phyloP scores from a whole-genome alignment of 2,113 vertebrate species.

The Columba livia region DNA sequence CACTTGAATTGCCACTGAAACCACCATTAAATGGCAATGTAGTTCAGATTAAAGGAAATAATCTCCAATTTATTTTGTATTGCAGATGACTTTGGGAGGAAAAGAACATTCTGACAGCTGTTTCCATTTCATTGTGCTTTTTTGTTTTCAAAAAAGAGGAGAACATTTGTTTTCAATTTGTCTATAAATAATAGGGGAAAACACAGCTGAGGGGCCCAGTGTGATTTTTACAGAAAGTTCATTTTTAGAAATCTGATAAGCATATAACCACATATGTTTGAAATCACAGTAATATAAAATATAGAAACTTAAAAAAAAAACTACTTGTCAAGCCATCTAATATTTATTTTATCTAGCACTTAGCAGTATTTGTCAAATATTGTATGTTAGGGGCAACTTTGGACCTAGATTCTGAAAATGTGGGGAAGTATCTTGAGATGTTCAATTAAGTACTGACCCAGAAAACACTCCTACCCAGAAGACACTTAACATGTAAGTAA shows the following conservation, averaged over 20 bases:
- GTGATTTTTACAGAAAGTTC: constrained; percentile 75
- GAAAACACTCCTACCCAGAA: not conserved
- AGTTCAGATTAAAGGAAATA: constrained; percentile 71
- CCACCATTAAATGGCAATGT: constrained; percentile 72
- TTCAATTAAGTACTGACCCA: not conserved
- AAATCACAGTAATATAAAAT: constrained; percentile 71
- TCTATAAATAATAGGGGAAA: constrained; percentile 86
- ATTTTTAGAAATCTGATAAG: constrained; percentile 77
- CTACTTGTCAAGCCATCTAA: constrained; percentile 27
- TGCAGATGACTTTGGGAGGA: constrained; percentile 64
- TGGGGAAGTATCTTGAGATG: not conserved
- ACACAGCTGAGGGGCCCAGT: constrained; percentile 76
- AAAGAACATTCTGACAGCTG: constrained; percentile 83
- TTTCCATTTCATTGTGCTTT: constrained; percentile 81
- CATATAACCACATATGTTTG: constrained; percentile 70
- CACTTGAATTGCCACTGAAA: constrained; percentile 26
- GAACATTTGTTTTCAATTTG: constrained; percentile 86
- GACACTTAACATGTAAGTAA: not conserved
- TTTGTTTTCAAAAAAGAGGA: constrained; percentile 35
- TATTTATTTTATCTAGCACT: constrained; percentile 64
- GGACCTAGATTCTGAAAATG: not conserved
- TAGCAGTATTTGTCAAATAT: constrained; percentile 42
- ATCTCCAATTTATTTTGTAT: constrained; percentile 39
- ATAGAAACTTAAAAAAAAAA: constrained; percentile 25
- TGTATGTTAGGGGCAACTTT: not conserved